Base-by-base conservation (phyloP, 1,140 invertebrate species). In the Tetragonula clypearis region DNA sequence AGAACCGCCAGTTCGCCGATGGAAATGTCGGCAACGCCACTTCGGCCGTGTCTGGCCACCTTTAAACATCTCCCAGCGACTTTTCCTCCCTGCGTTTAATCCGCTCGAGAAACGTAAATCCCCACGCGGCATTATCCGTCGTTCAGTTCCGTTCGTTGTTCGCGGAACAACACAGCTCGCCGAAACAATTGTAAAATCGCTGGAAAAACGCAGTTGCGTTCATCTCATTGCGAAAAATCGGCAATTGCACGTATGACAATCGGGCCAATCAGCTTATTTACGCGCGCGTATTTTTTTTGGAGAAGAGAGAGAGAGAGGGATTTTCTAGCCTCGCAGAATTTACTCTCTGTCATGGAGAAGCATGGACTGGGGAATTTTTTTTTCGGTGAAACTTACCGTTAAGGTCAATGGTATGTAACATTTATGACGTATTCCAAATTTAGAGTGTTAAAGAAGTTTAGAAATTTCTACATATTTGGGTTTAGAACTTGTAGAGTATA, bases 21-120 rank as follows among this genome's bases (percentile, higher is more conserved):
- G 77, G 41, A 65, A 68, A 66, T 41, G 41, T 60, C 66, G n/a
- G 15, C 62, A 76, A 49, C 41, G 15, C 69, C 69, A 72, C 35
- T 72, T 21, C 49, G 19, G 17, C 41, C 8, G 41, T 21, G 19
- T 56, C 73, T 56, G n/a, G n/a, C 26, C 74, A 15, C 75, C 75
- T 77, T 77, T 41, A 21, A 77, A 30, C 41, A 35, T 77, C 75
- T 60, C 15, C 1, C 41, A n/a, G 21, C 75, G 41, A 77, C 75
- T 62, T 77, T 62, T 35, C 75, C 35, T 23, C 30, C 1, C 41
- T 49, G 12, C 56, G 30, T 62, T 77, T 56, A 30, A 74, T 74
- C 73, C 73, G 73, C n/a, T 56, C 53, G 23, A 30, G 9, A 11
- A 56, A 74, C 73, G 73, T 30, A 74, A 49, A 77, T 62, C 75